Evolutionary conservation across 2,797 vertebrate species (phyloP), one percentile per base, ranked within the genome.

Genomic region (Sebastes kiyomatsui): DNA sequence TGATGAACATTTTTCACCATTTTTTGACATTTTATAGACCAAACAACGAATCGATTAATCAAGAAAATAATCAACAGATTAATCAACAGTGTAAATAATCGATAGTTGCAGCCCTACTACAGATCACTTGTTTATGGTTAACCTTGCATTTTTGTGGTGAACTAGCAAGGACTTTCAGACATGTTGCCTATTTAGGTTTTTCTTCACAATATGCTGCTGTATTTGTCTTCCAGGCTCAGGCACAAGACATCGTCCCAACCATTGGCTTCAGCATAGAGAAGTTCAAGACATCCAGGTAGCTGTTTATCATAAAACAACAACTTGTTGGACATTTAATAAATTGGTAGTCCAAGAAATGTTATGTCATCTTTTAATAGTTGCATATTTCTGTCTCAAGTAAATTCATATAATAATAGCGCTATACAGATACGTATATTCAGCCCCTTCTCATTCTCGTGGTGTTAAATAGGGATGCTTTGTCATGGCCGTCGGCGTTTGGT

Each of bases 251-350:
- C 8, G 98, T 99, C 86, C 99, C 99, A 83, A 99, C 99, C 20
- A 98, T 99, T 93, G 99, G 99, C 90, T 99, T 99, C 96, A 99
- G 95, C 94, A 97, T 99, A 94, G 98, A 99, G 91, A 99, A 99
- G 90, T 99, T 99, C 94, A 99, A 98, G 94, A 98, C 98, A 8
- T 98, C 98, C 70, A 99, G 99, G 99, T 99, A 84, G 22, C 5
- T 82, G 14, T 42, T 77, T 4, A 23, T 38, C 25, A 14, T 18
- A 27, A 49, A 33, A 59, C 10, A 62, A 13, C 52, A 46, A 38
- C 11, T 20, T 67, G 18, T 42, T 65, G 30, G 18, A 33, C 32
- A 56, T 67, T 42, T 30, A 28, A 32, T 42, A 38, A 56, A 65
- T 20, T 14, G 1, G 16, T 28, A 8, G 18, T 7, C 11, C 1